phyloP scores from a whole-genome alignment of 2,797 vertebrate species.

The Artibeus jamaicensis region DNA sequence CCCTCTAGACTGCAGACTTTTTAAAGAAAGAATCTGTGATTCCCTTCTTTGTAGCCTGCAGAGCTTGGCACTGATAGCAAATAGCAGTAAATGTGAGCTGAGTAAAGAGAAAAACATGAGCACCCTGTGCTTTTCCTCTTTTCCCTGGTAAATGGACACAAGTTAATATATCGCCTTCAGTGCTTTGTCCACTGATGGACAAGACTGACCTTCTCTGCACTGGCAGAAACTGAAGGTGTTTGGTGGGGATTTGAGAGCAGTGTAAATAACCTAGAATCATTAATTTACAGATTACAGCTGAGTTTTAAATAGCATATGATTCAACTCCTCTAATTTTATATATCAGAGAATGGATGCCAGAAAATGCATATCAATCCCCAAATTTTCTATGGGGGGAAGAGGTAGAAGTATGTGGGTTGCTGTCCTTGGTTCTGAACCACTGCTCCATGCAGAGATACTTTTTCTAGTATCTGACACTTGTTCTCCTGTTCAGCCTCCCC shows the following conservation, averaged over 20 bases:
- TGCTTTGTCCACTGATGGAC: not conserved
- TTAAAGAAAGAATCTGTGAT: slow-evolving; percentile 18
- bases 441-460: not conserved
- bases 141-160: not conserved
- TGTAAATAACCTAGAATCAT: not conserved
- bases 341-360: not conserved
- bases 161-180: not conserved
- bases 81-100: not conserved
- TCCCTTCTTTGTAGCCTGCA: not conserved
- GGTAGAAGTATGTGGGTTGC: not conserved
- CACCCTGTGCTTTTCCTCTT: not conserved
- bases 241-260: not conserved
- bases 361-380: not conserved
- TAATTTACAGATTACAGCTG: slow-evolving; percentile 12
- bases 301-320: slow-evolving; percentile 26
- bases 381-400: not conserved
- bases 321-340: not conserved
- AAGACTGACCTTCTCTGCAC: slow-evolving; percentile 26
- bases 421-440: slow-evolving; percentile 63
- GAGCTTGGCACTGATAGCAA: slow-evolving; percentile 24
- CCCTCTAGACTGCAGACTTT: not conserved
- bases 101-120: slow-evolving; percentile 33
- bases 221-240: not conserved
- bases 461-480: not conserved
- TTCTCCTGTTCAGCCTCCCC: not conserved